Evolutionary conservation across 2,113 vertebrate species (phyloP).

Genomic region (Percopsis transmontana): DNA sequence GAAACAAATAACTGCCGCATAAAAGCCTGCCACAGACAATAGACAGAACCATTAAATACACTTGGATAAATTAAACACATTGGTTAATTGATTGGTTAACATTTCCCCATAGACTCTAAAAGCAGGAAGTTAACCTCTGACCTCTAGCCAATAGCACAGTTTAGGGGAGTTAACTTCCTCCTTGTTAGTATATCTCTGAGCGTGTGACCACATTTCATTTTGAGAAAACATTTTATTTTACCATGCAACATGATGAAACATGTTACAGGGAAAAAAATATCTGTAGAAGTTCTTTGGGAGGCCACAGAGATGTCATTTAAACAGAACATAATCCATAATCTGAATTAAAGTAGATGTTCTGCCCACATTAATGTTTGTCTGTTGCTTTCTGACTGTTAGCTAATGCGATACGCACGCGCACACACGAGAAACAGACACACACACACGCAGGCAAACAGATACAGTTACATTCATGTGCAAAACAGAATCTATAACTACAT

Average conservation of each 20-base stretch:
- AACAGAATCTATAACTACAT: background rate
- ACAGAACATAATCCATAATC: constrained; percentile 73
- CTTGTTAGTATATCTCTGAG: constrained; percentile 34
- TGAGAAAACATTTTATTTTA: constrained; percentile 36
- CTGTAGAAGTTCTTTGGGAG: constrained; percentile 69
- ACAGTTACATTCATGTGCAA: background rate
- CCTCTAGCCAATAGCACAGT: constrained; percentile 23
- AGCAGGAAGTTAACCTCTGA: constrained; percentile 38
- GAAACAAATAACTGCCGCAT: constrained; percentile 46
- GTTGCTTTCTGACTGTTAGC: constrained; percentile 61
- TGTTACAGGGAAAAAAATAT: constrained; percentile 49
- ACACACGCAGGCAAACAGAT: background rate
- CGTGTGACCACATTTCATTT: constrained; percentile 52
- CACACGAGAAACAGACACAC: background rate
- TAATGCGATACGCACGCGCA: background rate
- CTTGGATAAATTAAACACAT: constrained; percentile 28
- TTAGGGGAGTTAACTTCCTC: constrained; percentile 45
- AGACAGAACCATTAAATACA: background rate
- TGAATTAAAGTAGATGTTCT: constrained; percentile 65
- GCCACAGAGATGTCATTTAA: constrained; percentile 70
- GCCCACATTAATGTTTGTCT: constrained; percentile 64
- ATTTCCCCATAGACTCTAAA: constrained; percentile 20
- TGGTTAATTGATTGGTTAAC: constrained; percentile 33
- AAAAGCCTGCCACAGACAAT: constrained; percentile 13
- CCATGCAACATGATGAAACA: constrained; percentile 33